Conservation (phyloP, 2,113 vertebrate genomes). For the Chionomys nivalis region DNA sequence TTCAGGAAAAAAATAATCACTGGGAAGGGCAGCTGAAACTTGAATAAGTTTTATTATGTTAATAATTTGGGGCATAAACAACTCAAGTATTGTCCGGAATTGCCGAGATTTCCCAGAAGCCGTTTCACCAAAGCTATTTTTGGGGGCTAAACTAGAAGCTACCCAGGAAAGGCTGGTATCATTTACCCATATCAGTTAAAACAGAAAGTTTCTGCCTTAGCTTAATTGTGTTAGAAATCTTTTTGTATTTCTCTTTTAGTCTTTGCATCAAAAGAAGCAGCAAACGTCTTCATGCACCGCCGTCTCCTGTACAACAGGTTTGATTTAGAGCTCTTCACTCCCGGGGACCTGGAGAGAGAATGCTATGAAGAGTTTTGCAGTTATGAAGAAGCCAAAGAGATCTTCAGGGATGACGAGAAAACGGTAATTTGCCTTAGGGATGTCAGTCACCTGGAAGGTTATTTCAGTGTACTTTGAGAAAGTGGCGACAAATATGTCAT, state of each 20-base stretch:
- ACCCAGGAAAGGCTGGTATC: not conserved
- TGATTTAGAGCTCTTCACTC: constrained; percentile 95
- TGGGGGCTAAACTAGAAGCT: not conserved
- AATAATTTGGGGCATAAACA: constrained; percentile 29
- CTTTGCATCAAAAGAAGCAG: constrained; percentile 90
- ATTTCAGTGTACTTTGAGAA: constrained; percentile 34
- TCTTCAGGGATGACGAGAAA: constrained; percentile 90
- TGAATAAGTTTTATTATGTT: constrained; percentile 21
- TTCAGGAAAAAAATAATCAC: not conserved
- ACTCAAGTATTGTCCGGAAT: not conserved
- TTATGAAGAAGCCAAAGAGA: constrained; percentile 96
- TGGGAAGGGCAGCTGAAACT: not conserved
- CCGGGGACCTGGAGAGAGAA: constrained; percentile 94
- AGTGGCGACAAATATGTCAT: not conserved
- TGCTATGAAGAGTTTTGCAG: constrained; percentile 95
- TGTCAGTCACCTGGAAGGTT: constrained; percentile 26
- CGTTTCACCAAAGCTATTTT: not conserved
- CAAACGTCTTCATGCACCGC: constrained; percentile 92
- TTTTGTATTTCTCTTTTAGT: constrained; percentile 85
- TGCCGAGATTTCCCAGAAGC: constrained; percentile 11
- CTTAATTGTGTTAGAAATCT: constrained; percentile 37
- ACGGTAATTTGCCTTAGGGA: constrained; percentile 87
- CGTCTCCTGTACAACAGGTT: constrained; percentile 94
- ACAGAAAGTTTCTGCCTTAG: constrained; percentile 35
- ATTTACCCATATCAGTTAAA: constrained; percentile 40